Percentiles rank a stretch among this genome's conserved stretches.
Conservation (phyloP, 2,888 invertebrate genomes). For the Pegoplata infirma region DNA sequence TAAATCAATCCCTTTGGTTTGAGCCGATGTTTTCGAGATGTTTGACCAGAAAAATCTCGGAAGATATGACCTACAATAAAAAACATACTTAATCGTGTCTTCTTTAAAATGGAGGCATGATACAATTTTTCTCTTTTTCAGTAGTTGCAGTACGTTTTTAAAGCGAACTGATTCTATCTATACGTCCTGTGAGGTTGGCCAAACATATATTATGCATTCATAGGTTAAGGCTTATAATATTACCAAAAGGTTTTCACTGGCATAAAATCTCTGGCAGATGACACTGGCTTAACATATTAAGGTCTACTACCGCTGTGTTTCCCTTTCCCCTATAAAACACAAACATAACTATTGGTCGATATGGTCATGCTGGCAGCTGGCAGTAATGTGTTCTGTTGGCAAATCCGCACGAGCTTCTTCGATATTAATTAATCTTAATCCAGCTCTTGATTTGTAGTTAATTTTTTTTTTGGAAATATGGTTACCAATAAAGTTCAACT, state of each 20-base stretch:
- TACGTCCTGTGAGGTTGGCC: constrained; percentile 43
- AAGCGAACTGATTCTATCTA: constrained; percentile 56
- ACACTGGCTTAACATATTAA: constrained; percentile 54
- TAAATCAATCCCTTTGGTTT: not conserved
- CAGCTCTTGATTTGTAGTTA: constrained; percentile 38
- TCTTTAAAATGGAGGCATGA: constrained; percentile 44
- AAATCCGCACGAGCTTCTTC: constrained; percentile 25
- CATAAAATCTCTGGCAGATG: constrained; percentile 47
- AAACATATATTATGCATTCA: constrained; percentile 47
- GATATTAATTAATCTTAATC: constrained; percentile 20
- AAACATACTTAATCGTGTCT: constrained; percentile 46
- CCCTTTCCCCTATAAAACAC: constrained; percentile 33
- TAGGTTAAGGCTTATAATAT: constrained; percentile 52
- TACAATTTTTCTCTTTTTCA: constrained; percentile 62
- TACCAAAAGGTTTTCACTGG: constrained; percentile 24
- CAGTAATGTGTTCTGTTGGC: constrained; percentile 24
- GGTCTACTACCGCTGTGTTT: constrained; percentile 41
- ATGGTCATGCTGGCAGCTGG: constrained; percentile 32
- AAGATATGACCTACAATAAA: constrained; percentile 21
- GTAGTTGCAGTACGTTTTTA: constrained; percentile 56
- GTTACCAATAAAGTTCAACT: constrained; percentile 27
- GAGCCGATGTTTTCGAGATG: constrained; percentile 24
- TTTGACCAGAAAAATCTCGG: constrained; percentile 23
- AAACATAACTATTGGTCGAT: constrained; percentile 10
- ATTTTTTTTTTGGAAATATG: constrained; percentile 20